Base-by-base conservation (phyloP, 2,797 vertebrate species). In the Anguilla marmorata region DNA sequence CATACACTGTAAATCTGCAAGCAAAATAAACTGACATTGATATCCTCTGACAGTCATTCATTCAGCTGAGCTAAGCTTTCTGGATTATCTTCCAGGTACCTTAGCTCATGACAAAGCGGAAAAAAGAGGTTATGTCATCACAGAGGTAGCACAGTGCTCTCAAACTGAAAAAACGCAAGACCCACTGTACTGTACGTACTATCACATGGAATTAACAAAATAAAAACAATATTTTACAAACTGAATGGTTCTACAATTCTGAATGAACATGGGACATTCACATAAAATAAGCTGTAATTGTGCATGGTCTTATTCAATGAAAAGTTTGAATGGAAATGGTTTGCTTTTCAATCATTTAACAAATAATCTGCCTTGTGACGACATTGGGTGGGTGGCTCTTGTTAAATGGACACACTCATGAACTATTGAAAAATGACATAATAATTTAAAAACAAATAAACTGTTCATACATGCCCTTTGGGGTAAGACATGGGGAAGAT, bases 1-100 rank as follows among this genome's bases (percentile, higher is more conserved):
- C 50, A 88, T 82, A 88, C 80, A 63, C 41, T 72, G 83, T 50
- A 30, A 79, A 50, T 56, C 45, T 50, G 66, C 41, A 56, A 82
- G 84, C 24, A 27, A 85, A 66, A 90, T 48, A 54, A 69, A 56
- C 45, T 58, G 11, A 84, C 76, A 76, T 19, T 52, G 60, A 85
- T 58, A 84, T 45, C 72, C 58, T 14, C 12, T 21, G 80, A 50
- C 79, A 88, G 56, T 48, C 12, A 48, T 84, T 27, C 56, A 63
- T 60, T 16, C 80, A 48, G 41, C 79, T 8, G 58, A 82, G 52
- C 37, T 66, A 33, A 60, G 58, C 79, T 63, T 60, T 14, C 86
- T 84, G 37, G 27, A 14, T 66, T 37, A 12, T 54, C 79, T 41
- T 83, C 56, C 56, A 11, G 0, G 30, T 45, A 19, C 48, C 58